Percentiles rank a stretch among this genome's conserved stretches.
Evolutionary conservation across 2,888 invertebrate genomes (phyloP).

Genomic region (Octodonta nipae): DNA sequence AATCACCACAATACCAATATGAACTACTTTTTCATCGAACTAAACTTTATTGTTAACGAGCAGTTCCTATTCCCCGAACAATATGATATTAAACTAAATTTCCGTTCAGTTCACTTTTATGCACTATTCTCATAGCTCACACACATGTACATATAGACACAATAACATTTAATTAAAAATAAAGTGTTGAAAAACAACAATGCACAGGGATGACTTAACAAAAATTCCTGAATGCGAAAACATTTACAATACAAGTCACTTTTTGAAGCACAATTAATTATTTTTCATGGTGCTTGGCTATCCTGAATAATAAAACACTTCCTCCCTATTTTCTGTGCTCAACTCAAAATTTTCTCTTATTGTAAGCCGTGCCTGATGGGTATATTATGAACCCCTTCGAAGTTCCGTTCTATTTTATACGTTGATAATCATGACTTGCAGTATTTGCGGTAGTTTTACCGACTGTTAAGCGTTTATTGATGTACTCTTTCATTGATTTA

Average conservation of each 20-base stretch:
- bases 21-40: too few relatives aligned
- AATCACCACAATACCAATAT: too few relatives aligned
- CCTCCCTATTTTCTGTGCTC: slow-evolving; percentile 23
- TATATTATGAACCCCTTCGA: slow-evolving; percentile 30
- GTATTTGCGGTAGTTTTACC: slow-evolving; percentile 13
- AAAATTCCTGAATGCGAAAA: slow-evolving; percentile 14
- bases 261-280: slow-evolving; percentile 36
- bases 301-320: slow-evolving; percentile 28
- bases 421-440: slow-evolving; percentile 18
- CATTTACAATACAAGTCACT: slow-evolving; percentile 24
- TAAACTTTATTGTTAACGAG: too few relatives aligned
- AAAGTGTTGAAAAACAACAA: slow-evolving; percentile 15
- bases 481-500: slow-evolving; percentile 8
- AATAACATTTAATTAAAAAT: slow-evolving; percentile 14
- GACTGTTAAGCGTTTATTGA: slow-evolving; percentile 15
- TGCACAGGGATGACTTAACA: slow-evolving; percentile 14
- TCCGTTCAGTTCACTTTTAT: too few relatives aligned
- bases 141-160: too few relatives aligned
- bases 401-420: slow-evolving; percentile 16
- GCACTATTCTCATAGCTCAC: too few relatives aligned
- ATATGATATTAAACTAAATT: too few relatives aligned
- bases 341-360: slow-evolving; percentile 21
- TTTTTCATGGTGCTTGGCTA: slow-evolving; percentile 36
- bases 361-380: slow-evolving; percentile 22
- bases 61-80: too few relatives aligned